Conservation (phyloP, 2,888 invertebrate genomes). For the Ennomos quercinarius region DNA sequence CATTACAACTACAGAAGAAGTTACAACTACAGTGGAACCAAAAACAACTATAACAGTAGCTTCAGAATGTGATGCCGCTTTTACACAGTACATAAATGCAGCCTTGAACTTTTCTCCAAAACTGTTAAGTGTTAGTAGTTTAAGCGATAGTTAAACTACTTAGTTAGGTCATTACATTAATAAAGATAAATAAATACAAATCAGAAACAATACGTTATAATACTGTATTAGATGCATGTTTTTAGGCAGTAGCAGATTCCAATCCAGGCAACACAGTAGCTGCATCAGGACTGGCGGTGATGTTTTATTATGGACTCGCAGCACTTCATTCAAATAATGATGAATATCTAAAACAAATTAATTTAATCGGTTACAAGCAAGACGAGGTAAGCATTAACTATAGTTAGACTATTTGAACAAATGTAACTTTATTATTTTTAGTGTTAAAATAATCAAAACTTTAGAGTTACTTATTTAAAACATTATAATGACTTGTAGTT, state of each 20-base stretch:
- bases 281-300: background rate
- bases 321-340: background rate
- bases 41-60: background rate
- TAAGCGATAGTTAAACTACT: too few species aligned
- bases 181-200: too few species aligned
- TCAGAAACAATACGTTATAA: background rate
- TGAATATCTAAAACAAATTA: background rate
- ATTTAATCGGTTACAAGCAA: too few species aligned
- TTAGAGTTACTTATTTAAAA: too few species aligned
- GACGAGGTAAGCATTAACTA: too few species aligned
- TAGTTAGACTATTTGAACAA: too few species aligned
- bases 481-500: too few species aligned
- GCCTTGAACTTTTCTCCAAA: background rate
- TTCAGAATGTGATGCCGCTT: background rate
- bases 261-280: background rate
- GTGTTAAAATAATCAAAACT: too few species aligned
- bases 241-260: background rate
- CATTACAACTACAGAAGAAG: background rate
- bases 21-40: constrained; percentile 1
- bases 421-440: too few species aligned
- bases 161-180: too few species aligned
- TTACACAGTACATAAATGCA: background rate
- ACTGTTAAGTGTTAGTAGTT: background rate
- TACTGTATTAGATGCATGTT: background rate
- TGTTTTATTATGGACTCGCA: background rate